Conservation (phyloP, 2,797 vertebrate genomes). For the Xiphorhynchus erythropygius region DNA sequence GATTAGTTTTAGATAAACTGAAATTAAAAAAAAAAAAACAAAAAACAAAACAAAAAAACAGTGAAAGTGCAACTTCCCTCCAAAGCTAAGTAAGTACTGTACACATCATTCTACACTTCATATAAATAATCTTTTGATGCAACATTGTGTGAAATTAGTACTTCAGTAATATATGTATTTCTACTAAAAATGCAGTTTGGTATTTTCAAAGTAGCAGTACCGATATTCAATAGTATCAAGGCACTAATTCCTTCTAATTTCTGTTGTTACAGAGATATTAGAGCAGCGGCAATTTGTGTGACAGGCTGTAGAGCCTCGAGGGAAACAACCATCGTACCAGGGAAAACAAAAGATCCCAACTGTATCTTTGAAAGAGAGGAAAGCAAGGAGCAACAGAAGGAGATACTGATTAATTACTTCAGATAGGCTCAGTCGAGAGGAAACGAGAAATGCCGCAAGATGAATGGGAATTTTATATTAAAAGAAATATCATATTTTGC, state of each 20-base stretch:
- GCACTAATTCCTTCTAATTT: not conserved
- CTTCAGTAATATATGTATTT: not conserved
- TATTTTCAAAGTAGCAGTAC: not conserved
- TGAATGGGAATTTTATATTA: not conserved
- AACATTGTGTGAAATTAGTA: not conserved
- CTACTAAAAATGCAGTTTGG: not conserved
- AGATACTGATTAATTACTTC: not conserved
- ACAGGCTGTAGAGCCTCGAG: not conserved
- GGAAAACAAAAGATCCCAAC: not conserved
- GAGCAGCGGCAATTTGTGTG: not conserved
- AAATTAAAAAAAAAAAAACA: not conserved
- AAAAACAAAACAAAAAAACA: not conserved
- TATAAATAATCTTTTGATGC: not conserved
- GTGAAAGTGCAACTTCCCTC: not conserved
- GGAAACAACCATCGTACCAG: not conserved
- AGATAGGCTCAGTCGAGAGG: not conserved
- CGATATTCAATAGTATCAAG: not conserved
- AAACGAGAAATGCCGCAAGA: not conserved
- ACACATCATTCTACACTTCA: not conserved
- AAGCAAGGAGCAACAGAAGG: not conserved
- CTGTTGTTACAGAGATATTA: not conserved
- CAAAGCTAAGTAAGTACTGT: not conserved
- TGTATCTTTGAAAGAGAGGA: not conserved
- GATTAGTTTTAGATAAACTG: not conserved
- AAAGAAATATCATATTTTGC: not conserved